Evolutionary conservation across 2,888 invertebrate species (phyloP), one percentile per base, ranked within the genome.

Genomic region (Ptychoptera contaminata): DNA sequence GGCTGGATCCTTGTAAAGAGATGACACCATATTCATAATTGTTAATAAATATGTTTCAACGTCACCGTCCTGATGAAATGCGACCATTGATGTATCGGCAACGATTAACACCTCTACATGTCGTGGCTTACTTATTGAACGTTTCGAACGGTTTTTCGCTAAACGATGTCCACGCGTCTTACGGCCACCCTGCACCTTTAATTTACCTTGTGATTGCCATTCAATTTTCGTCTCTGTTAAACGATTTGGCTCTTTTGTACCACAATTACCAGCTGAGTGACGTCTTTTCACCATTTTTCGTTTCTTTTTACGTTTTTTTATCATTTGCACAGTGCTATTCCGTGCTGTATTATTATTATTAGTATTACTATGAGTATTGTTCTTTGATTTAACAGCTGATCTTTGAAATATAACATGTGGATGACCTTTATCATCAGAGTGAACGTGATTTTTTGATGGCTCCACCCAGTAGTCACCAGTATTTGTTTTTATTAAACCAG

Each of bases 21-120:
- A 75, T 7, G 84, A 83, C 23, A 81, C 91, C 85, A 91, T 90
- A 62, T 91, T 92, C 87, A 91, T 88, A 51, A 92, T 82, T 43
- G 90, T 90, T 43, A 92, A 71, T 29, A 92, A 74, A 65, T 92
- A 91, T 8, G 79, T 84, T 60, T 86, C 82, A 52, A 88, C 74
- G 58, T 84, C 83, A 54, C 81, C 78, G 55, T 82, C 75, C 53
- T 75, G 70, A 66, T 92, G 90, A 61, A 87, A 90, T 43, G 82
- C 78, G 52, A 83, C 78, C 88, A 91, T 90, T 52, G 81, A 79
- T 45, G 77, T 73, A 68, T 92, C 91, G 34, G 90, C 90, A 43
- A 91, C 91, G 43, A 92, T 74, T 45, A 91, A 68, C 1, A 86
- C 82, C 66, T 91, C 91, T 35, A 91, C 88, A 63, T 80, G 83